These are phyloP conservation scores for Diplodus sargus DNA, from an alignment of 2,797 vertebrate genomes.

Conservation along the genomic window DNA sequence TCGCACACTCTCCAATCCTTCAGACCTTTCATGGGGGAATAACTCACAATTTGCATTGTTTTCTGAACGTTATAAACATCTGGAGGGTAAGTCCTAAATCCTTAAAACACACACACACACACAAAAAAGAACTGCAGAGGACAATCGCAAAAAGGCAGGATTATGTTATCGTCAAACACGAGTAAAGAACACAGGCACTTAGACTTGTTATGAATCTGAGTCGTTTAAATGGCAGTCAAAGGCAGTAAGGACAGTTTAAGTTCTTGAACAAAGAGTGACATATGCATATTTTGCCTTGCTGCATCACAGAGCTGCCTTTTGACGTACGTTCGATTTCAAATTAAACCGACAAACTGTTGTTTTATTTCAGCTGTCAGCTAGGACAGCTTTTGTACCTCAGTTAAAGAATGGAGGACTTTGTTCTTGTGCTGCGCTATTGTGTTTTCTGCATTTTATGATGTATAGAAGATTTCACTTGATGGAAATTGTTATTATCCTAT, in stretches of 20 bases:
- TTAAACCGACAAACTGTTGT: slow-evolving; percentile 26
- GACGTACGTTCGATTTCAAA: slow-evolving; percentile 17
- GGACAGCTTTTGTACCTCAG: neutral
- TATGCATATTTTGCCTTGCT: neutral
- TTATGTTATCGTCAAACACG: too few species aligned
- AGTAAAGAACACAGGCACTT: neutral
- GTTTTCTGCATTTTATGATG: neutral
- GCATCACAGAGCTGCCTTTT: neutral
- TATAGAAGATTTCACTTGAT: neutral
- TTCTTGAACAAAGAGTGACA: slow-evolving; percentile 2
- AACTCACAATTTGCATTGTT: neutral
- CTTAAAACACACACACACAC: neutral
- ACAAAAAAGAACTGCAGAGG: neutral
- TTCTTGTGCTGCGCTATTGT: neutral
- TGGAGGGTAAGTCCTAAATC: neutral
- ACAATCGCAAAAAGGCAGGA: neutral
- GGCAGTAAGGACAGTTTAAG: neutral
- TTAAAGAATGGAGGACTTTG: slow-evolving; percentile 10
- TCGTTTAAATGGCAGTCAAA: neutral
- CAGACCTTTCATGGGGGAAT: neutral
- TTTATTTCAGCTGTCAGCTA: slow-evolving; percentile 27
- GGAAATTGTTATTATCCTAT: neutral
- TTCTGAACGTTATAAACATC: neutral
- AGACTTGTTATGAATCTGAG: neutral
- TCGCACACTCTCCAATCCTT: neutral